These are phyloP conservation scores for Drosophila funebris DNA, from an alignment of 1,140 invertebrate species.

Conservation along the genomic window DNA sequence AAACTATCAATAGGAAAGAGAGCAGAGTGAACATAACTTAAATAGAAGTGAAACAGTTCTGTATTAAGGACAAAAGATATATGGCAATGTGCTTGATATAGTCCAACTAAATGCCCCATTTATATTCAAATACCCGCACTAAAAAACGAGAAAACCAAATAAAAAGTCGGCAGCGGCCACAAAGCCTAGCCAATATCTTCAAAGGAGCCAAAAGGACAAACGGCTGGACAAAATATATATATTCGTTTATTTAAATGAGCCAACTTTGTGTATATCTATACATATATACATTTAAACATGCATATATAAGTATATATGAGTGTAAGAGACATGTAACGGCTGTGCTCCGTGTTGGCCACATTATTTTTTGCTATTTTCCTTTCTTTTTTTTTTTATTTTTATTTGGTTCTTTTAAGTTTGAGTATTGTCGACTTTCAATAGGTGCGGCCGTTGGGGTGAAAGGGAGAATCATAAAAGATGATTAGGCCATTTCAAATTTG, in stretches of 20 bases:
- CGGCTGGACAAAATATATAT: conserved; percentile 69
- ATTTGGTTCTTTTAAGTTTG: conserved; percentile 20
- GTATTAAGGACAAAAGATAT: conserved; percentile 66
- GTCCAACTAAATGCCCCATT: conserved; percentile 79
- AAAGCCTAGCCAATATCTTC: conserved; percentile 52
- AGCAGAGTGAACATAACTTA: conserved; percentile 23
- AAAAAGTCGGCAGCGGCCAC: conserved; percentile 38
- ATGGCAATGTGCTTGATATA: conserved; percentile 79
- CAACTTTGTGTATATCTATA: conserved; percentile 38
- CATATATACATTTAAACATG: conserved; percentile 2
- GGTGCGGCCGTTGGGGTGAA: conserved; percentile 31
- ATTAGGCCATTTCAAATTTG: conserved; percentile 71
- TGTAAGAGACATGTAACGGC: conserved; percentile 61
- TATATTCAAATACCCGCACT: conserved; percentile 82
- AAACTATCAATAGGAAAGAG: conserved; percentile 60
- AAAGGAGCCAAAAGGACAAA: conserved; percentile 53
- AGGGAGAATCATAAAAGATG: conserved; percentile 66
- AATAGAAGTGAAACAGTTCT: conserved; percentile 24
- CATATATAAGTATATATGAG: conserved; percentile 42
- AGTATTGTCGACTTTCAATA: conserved; percentile 62
- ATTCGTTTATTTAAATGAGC: conserved; percentile 81
- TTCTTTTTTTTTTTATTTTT: conserved; percentile 13
- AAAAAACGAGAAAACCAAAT: conserved; percentile 69
- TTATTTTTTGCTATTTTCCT: conserved; percentile 1
- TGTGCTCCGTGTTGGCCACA: conserved; percentile 34